Evolutionary conservation across 1,140 invertebrate genomes (phyloP).

Genomic region (Vollenhovia emeryi): DNA sequence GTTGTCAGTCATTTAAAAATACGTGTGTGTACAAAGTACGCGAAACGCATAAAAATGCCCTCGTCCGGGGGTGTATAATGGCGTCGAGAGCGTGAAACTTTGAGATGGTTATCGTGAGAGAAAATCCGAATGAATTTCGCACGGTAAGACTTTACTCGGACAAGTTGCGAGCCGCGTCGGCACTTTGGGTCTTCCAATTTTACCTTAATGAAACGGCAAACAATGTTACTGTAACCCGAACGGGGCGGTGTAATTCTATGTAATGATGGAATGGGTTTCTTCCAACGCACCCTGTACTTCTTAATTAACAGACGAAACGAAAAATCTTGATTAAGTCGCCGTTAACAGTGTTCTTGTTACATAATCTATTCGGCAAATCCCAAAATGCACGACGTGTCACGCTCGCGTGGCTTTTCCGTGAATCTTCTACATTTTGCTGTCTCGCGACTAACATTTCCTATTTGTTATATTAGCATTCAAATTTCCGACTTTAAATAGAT

Average conservation of each 20-base stretch:
- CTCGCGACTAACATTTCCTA: neutral
- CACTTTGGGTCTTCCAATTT: constrained; percentile 16
- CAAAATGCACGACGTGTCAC: neutral
- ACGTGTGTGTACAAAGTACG: constrained; percentile 27
- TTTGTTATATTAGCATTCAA: neutral
- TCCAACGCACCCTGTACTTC: neutral
- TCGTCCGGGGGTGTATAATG: neutral
- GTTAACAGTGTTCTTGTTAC: constrained; percentile 21
- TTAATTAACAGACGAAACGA: neutral
- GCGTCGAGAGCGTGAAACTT: constrained; percentile 11
- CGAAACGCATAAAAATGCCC: constrained; percentile 23
- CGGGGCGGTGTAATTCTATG: neutral
- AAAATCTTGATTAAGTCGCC: constrained; percentile 18
- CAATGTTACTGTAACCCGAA: neutral
- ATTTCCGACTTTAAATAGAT: neutral
- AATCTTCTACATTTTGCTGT: neutral
- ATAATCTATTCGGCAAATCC: neutral
- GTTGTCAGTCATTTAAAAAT: constrained; percentile 27
- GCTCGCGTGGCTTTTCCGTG: neutral
- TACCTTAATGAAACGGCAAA: constrained; percentile 21
- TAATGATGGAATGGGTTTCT: constrained; percentile 8
- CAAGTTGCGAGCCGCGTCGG: neutral
- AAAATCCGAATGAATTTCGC: constrained; percentile 12
- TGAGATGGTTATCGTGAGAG: neutral
- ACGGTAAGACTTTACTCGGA: neutral